Base-by-base conservation (phyloP, 2,888 invertebrate species). In the Meta bourneti region DNA sequence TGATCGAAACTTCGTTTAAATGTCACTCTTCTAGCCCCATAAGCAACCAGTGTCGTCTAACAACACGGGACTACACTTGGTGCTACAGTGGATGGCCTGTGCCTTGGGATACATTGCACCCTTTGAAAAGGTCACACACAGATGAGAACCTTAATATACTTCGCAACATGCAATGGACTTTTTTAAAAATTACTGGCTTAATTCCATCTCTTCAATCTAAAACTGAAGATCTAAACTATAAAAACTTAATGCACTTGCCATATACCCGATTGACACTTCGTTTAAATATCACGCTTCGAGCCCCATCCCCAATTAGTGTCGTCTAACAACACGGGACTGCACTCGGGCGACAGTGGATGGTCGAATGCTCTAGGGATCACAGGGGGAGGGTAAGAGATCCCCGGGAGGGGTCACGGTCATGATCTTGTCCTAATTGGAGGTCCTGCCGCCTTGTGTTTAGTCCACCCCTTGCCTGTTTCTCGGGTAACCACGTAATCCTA, bases 361-460 rank as follows among this genome's bases (percentile, higher is more conserved):
- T n/a, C 11, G 48, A 48, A 34, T 70, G 34, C 85, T 52, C 71
- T 1, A 61, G 80, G n/a, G 87, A 54, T 2, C 19, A 51, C 19
- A 70, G 75, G 70, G 34, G n/a, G 13, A 69, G 79, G 71, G 19
- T 61, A 51, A 51, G 78, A 49, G n/a, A 11, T 48, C 78, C 79
- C 79, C 54, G 34, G 19, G 34, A 69, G 86, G 80, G 91, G 86
- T 82, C 86, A 89, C 69, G 91, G 86, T 77, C 91, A 91, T 91
- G 91, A 91, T 91, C 91, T 87, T 61, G 54, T 71, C 71, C 77
- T 91, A 91, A 91, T 91, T 91, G 91, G 91, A 77, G 91, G 34
- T 72, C 61, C 75, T 75, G 80, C 51, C 52, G 77, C 81, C 74
- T 72, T 81, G 82, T 91, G 86, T 91, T 91, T 81, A 69, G 54